Base-by-base conservation (phyloP, 1,140 invertebrate species). In the Drosophila athabasca region DNA sequence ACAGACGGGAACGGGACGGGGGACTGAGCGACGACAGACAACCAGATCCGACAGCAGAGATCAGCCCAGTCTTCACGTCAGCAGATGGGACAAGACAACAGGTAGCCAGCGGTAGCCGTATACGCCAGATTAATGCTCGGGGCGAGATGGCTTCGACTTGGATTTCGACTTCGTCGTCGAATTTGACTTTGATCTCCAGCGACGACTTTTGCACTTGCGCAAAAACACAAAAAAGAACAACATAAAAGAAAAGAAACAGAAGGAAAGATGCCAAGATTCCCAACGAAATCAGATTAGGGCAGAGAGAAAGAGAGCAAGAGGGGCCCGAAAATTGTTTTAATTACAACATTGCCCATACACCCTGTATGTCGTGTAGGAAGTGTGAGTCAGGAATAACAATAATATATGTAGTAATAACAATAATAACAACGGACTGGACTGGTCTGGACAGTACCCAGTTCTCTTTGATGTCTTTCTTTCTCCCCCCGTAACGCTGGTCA, bases 161-260 rank as follows among this genome's bases (percentile, higher is more conserved):
- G 17, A 19, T 19, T 19, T 19, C 17, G 72, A 60, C 48, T 19
- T 19, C 17, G 17, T 19, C 17, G 17, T 19, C 17, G 17, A 19
- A 19, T 19, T 50, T 48, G 75, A 53, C 83, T 87, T 85, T 85
- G 78, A 85, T 87, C 82, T 85, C 8, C 55, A 71, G 65, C 80
- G 78, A 88, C 80, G 78, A 88, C 83, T 88, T 87, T 87, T 71
- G 78, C 82, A 85, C 80, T 84, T 79, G 80, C 44, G 50, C 60
- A 74, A 84, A 81, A 76, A 72, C 9, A 3, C 35, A 17, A 55
- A 13, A 39, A 15, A 8, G 15, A 19, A n/a, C n/a, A 35, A 45
- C 22, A 53, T 29, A 52, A 39, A 64, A 49, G 8, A 53, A 43
- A 4, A 26, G 24, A 26, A 26, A 4, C 22, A 24, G 35, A 31